Evolutionary conservation across 2,888 invertebrate genomes (phyloP).

Genomic region (Dorcus parallelipipedus): DNA sequence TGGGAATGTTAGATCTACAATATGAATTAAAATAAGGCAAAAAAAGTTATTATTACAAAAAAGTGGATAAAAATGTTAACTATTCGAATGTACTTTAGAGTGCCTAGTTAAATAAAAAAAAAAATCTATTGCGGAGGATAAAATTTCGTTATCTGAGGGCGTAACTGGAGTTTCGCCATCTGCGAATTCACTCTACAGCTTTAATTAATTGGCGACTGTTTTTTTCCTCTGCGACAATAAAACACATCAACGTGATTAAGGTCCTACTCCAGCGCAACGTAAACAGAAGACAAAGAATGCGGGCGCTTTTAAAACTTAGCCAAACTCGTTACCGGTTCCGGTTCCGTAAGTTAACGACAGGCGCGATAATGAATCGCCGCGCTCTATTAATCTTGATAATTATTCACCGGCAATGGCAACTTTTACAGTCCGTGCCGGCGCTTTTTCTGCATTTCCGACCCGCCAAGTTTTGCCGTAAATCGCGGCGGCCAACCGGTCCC

Average conservation of each 20-base stretch:
- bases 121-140: too few species aligned
- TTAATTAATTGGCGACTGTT: not conserved
- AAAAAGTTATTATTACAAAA: too few species aligned
- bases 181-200: too few species aligned
- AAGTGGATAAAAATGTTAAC: too few species aligned
- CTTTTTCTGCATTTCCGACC: conserved; percentile 12
- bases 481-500: not conserved
- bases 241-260: not conserved
- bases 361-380: not conserved
- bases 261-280: not conserved
- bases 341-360: conserved; percentile 3
- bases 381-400: conserved; percentile 19
- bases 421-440: conserved; percentile 25
- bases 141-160: too few species aligned
- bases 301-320: not conserved
- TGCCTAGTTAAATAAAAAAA: too few species aligned
- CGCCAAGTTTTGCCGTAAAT: not conserved
- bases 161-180: too few species aligned
- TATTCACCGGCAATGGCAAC: conserved; percentile 23
- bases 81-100: too few species aligned
- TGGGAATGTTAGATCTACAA: too few species aligned
- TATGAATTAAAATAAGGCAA: too few species aligned
- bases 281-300: conserved; percentile 1
- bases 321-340: conserved; percentile 1
- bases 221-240: not conserved